These are phyloP conservation scores for Epinephelus malabaricus DNA, from an alignment of 2,797 vertebrate genomes.

Conservation along the genomic window DNA sequence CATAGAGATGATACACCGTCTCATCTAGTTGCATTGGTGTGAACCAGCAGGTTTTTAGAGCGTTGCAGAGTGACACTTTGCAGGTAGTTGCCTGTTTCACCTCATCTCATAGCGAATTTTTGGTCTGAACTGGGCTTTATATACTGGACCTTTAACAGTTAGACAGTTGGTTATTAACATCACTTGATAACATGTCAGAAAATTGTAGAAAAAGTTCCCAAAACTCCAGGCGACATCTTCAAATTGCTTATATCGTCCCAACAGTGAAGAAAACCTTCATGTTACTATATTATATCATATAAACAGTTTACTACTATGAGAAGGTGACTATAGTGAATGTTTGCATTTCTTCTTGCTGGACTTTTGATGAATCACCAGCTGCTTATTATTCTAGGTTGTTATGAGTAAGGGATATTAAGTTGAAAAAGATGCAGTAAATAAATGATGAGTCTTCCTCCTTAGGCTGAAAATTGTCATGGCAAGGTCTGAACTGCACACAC, in stretches of 20 bases:
- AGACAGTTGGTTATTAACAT: too few relatives aligned
- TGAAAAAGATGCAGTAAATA: conserved; percentile 20
- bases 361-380: background rate
- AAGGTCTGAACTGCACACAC: conserved; percentile 13
- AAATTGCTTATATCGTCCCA: background rate
- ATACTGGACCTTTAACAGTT: too few relatives aligned
- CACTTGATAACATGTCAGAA: background rate
- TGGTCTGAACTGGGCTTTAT: too few relatives aligned
- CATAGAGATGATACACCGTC: too few relatives aligned
- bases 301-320: background rate
- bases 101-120: too few relatives aligned
- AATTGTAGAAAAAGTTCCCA: background rate
- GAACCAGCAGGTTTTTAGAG: too few relatives aligned
- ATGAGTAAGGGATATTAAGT: background rate
- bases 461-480: conserved; percentile 15
- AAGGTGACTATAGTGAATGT: background rate
- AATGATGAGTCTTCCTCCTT: conserved; percentile 19
- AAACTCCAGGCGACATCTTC: background rate
- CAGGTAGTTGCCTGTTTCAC: too few relatives aligned
- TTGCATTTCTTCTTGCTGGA: background rate
- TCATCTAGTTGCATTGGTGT: too few relatives aligned
- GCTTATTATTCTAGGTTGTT: background rate
- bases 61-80: too few relatives aligned
- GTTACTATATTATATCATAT: too few relatives aligned
- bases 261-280: background rate